These are phyloP conservation scores for Pelobates fuscus DNA, from an alignment of 2,113 vertebrate species.

Conservation along the genomic window DNA sequence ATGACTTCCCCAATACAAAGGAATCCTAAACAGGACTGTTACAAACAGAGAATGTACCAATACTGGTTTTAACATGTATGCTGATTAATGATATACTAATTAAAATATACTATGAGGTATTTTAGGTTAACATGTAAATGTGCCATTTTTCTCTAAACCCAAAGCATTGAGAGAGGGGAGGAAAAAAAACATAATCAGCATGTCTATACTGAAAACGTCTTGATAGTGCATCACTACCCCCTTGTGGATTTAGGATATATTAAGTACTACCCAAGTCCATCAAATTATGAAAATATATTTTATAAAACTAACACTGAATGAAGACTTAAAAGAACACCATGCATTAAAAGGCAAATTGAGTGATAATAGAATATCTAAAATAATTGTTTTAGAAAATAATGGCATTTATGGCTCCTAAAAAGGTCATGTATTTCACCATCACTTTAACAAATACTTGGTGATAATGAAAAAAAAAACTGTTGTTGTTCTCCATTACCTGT, in stretches of 20 bases:
- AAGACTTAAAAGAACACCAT: not conserved
- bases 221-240: constrained; percentile 69
- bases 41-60: no score
- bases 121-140: constrained; percentile 63
- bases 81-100: constrained; percentile 29
- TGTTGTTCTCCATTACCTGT: no score
- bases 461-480: no score
- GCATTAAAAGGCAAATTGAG: no score
- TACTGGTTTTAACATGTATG: no score
- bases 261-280: constrained; percentile 18
- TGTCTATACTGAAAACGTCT: constrained; percentile 51
- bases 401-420: no score
- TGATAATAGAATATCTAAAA: no score
- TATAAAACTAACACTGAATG: not conserved
- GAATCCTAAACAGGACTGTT: no score
- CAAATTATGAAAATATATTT: constrained; percentile 15
- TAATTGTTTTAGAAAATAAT: no score
- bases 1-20: no score
- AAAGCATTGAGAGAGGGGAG: constrained; percentile 34
- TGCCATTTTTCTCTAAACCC: constrained; percentile 56
- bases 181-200: constrained; percentile 47
- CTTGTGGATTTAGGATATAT: constrained; percentile 69
- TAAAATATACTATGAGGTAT: constrained; percentile 38
- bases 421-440: no score
- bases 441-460: no score